Percentiles rank a stretch among this genome's conserved stretches.
phyloP scores from a whole-genome alignment of 1,140 invertebrate species.

The Drosophila carrolli region DNA sequence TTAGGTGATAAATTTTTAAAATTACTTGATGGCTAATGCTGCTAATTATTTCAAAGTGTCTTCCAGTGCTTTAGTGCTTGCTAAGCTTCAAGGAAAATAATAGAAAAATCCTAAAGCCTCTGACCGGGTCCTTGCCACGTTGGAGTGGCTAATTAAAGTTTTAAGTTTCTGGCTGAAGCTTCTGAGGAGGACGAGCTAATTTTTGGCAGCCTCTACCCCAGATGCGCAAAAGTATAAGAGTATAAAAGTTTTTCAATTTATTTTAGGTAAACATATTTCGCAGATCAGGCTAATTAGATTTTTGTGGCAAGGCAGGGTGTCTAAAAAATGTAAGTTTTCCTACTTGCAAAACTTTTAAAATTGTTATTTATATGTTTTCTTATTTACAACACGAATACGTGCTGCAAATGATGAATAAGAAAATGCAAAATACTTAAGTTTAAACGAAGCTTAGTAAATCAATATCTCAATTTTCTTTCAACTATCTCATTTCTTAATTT shows the following conservation, averaged over 20 bases:
- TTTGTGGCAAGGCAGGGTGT: background rate
- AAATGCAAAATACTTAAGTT: no score
- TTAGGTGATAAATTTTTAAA: constrained; percentile 72
- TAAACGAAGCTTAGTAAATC: no score
- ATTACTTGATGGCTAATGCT: constrained; percentile 65
- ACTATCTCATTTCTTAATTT: background rate
- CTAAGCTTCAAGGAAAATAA: constrained; percentile 7
- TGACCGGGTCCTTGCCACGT: constrained; percentile 8
- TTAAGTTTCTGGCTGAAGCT: constrained; percentile 57
- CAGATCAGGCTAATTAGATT: constrained; percentile 52
- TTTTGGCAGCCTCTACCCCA: constrained; percentile 39
- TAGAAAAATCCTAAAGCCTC: constrained; percentile 2
- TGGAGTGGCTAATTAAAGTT: constrained; percentile 72
- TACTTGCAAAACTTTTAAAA: background rate
- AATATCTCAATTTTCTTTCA: no score
- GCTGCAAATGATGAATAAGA: background rate
- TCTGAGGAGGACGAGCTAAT: constrained; percentile 18
- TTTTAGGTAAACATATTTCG: constrained; percentile 24
- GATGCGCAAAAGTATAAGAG: constrained; percentile 35
- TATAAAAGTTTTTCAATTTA: constrained; percentile 37
- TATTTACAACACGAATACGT: no score
- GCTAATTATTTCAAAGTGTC: constrained; percentile 73
- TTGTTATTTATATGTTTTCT: no score
- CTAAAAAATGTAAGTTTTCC: background rate
- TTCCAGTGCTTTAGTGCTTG: constrained; percentile 20